phyloP scores from a whole-genome alignment of 2,888 invertebrate genomes.

The Agriopis leucophaearia region DNA sequence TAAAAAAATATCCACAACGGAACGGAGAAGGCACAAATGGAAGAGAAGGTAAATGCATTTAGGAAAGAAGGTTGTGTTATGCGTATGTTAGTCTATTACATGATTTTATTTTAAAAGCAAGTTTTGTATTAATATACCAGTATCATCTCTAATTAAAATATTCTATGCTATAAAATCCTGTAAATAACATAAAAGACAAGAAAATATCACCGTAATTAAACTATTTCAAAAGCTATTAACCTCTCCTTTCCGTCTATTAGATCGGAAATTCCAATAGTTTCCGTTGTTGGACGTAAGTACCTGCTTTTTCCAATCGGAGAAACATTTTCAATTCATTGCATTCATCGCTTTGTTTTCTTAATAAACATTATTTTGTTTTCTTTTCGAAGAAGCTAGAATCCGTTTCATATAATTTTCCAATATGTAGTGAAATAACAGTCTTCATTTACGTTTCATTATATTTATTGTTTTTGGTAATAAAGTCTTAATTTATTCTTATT shows the following conservation, averaged over 20 bases:
- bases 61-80: no score
- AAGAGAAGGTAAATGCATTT: no score
- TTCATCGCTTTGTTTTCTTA: conserved; percentile 24
- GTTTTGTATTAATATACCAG: no score
- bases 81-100: no score
- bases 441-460: not conserved
- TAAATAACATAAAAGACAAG: not conserved
- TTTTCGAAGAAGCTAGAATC: not conserved
- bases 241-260: conserved; percentile 1
- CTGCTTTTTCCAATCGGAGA: conserved; percentile 30
- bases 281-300: conserved; percentile 16
- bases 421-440: no score
- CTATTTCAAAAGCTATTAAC: not conserved
- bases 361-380: conserved; percentile 10
- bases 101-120: no score
- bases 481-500: not conserved
- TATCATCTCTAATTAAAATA: not conserved
- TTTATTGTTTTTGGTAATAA: not conserved
- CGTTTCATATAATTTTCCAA: not conserved
- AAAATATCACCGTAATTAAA: not conserved
- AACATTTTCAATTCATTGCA: conserved; percentile 36
- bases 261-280: conserved; percentile 23
- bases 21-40: no score
- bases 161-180: not conserved
- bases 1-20: no score